A percentile compares a stretch with the other conserved stretches of the same genome.
Evolutionary conservation across 2,797 vertebrate species (phyloP).

Genomic region (Pangasius mekongensis): DNA sequence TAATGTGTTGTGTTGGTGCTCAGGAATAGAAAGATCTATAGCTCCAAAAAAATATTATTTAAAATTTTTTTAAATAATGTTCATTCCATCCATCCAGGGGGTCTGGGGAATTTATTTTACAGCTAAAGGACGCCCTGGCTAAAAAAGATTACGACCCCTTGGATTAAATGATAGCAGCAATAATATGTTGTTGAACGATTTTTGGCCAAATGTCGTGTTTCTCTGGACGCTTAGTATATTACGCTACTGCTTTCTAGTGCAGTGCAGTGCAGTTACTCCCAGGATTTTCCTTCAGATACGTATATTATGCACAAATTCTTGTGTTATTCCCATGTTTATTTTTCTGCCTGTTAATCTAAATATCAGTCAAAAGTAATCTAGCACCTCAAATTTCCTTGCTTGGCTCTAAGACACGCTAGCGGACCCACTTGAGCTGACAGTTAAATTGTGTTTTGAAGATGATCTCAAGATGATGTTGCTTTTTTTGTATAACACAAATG

Average conservation of each 20-base stretch:
- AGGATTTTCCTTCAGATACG: not conserved
- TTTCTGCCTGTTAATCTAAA: not conserved
- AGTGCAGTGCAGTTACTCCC: not conserved
- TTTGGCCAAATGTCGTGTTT: no score
- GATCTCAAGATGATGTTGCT: not conserved
- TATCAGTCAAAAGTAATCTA: not conserved
- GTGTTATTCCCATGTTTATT: not conserved
- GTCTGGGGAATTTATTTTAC: not conserved
- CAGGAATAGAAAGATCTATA: not conserved
- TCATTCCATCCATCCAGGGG: not conserved
- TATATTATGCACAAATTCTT: not conserved
- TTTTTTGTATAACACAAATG: constrained; percentile 23
- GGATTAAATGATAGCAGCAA: no score
- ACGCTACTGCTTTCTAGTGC: not conserved
- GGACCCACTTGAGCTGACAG: not conserved
- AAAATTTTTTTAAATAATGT: not conserved
- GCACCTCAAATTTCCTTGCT: not conserved
- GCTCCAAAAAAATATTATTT: not conserved
- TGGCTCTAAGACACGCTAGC: not conserved
- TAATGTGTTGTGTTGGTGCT: not conserved
- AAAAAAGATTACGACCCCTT: not conserved
- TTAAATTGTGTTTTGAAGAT: not conserved
- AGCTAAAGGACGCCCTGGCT: not conserved
- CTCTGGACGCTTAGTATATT: not conserved
- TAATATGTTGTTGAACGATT: not conserved